A percentile compares a stretch with the other conserved stretches of the same genome.
Evolutionary conservation across 2,113 vertebrate genomes (phyloP).

Genomic region (Thymallus thymallus): DNA sequence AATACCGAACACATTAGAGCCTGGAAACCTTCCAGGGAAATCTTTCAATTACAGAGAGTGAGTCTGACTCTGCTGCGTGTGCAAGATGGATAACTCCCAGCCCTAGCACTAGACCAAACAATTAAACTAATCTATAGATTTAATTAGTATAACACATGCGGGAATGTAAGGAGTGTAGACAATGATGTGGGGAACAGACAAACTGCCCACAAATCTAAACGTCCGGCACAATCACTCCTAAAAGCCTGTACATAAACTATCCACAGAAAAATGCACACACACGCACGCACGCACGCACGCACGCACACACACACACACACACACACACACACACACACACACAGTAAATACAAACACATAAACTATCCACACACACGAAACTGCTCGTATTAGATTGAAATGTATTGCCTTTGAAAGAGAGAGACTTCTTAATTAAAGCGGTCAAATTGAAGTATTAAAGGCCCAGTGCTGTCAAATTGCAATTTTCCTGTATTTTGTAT

Average conservation of each 20-base stretch:
- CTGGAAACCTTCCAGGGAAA: conserved; percentile 72
- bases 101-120: conserved; percentile 66
- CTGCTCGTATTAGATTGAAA: conserved; percentile 32
- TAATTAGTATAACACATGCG: conserved; percentile 78
- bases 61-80: conserved; percentile 60
- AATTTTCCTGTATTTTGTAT: no score
- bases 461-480: no score
- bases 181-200: conserved; percentile 58
- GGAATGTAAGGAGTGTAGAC: conserved; percentile 56
- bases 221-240: conserved; percentile 51
- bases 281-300: conserved; percentile 12
- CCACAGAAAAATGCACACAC: conserved; percentile 8
- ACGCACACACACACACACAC: no score
- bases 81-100: conserved; percentile 71
- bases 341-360: conserved; percentile 13
- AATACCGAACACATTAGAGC: conserved; percentile 69
- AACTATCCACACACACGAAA: no score
- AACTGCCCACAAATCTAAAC: conserved; percentile 65
- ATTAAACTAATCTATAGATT: conserved; percentile 76
- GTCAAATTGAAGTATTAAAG: conserved; percentile 19
- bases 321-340: neutral
- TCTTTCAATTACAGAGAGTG: conserved; percentile 79
- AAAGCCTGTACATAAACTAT: conserved; percentile 53
- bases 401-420: conserved; percentile 24
- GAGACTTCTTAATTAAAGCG: conserved; percentile 26